These are phyloP conservation scores for Galemys pyrenaicus DNA, from an alignment of 2,113 vertebrate species.

Conservation along the genomic window DNA sequence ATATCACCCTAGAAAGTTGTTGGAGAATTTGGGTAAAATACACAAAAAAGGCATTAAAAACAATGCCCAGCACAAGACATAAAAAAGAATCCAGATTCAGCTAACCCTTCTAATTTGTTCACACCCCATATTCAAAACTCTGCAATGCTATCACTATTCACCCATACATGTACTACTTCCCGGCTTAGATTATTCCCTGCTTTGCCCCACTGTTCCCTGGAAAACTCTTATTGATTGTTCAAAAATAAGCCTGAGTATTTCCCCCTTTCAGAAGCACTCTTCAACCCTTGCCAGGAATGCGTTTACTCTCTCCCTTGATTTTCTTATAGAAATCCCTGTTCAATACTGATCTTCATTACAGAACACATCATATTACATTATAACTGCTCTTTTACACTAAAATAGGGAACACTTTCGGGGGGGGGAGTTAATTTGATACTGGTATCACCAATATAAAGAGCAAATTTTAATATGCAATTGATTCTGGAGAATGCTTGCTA, in stretches of 20 bases:
- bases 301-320: neutral
- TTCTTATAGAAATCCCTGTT: neutral
- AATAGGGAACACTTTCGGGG: neutral
- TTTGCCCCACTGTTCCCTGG: neutral
- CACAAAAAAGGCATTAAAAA: neutral
- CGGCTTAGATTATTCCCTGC: neutral
- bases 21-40: neutral
- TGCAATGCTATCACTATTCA: neutral
- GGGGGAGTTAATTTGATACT: neutral
- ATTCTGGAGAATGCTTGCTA: conserved; percentile 9
- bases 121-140: neutral
- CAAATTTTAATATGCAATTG: neutral
- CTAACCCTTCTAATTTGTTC: neutral
- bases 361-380: neutral
- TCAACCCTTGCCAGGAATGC: neutral
- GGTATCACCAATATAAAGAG: neutral
- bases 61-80: neutral
- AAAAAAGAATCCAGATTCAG: neutral
- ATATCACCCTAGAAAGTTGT: neutral
- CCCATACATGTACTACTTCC: neutral
- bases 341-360: neutral
- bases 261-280: neutral
- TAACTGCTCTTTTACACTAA: neutral
- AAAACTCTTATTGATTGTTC: neutral
- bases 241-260: neutral